Evolutionary conservation across 1,140 invertebrate genomes (phyloP).

Genomic region (Solenopsis invicta): DNA sequence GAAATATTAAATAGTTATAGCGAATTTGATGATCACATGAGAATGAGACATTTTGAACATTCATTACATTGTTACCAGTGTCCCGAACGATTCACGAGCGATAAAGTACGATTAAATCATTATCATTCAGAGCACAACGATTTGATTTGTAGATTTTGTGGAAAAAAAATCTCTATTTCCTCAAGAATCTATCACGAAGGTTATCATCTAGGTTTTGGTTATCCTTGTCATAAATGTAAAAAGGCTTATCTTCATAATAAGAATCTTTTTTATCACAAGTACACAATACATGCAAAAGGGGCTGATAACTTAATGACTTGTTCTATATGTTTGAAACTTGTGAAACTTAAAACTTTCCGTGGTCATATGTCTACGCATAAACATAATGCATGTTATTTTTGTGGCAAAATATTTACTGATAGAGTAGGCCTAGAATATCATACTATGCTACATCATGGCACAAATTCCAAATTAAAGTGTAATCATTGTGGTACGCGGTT

Average conservation of each 20-base stretch:
- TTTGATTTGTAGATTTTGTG: constrained; percentile 75
- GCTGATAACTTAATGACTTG: constrained; percentile 60
- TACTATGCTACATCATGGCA: constrained; percentile 47
- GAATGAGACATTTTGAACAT: constrained; percentile 67
- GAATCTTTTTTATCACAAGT: constrained; percentile 14
- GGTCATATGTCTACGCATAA: constrained; percentile 67
- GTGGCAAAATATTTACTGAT: constrained; percentile 64
- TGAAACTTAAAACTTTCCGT: constrained; percentile 64
- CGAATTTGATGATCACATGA: constrained; percentile 79
- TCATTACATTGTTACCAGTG: constrained; percentile 79
- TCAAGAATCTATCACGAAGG: constrained; percentile 74
- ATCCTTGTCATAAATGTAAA: constrained; percentile 82
- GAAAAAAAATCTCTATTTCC: constrained; percentile 65
- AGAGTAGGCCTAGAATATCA: constrained; percentile 65
- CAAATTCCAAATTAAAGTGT: constrained; percentile 64
- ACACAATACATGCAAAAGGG: background rate
- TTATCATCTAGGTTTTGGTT: constrained; percentile 82
- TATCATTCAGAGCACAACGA: constrained; percentile 65
- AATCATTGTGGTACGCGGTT: constrained; percentile 58
- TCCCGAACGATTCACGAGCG: constrained; percentile 70
- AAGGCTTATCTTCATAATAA: constrained; percentile 55
- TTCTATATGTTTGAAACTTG: constrained; percentile 65
- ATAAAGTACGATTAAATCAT: constrained; percentile 69
- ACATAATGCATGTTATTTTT: constrained; percentile 67
- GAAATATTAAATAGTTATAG: constrained; percentile 24